Evolutionary conservation across 2,113 vertebrate species (phyloP).

Genomic region (Connochaetes taurinus): DNA sequence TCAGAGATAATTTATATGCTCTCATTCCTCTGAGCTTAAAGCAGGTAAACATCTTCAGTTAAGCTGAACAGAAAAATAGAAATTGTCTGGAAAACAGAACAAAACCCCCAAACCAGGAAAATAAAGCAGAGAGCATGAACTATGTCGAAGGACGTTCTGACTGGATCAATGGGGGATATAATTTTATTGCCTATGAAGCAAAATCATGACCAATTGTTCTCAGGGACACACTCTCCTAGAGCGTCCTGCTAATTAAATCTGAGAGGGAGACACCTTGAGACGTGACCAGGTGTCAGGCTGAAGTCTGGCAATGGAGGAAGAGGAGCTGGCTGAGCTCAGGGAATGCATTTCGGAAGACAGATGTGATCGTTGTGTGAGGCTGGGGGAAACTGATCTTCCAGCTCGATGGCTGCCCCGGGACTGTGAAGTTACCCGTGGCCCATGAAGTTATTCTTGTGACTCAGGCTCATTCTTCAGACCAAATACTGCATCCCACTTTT

Average conservation of each 20-base stretch:
- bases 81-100: background rate
- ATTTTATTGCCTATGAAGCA: background rate
- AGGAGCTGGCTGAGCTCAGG: background rate
- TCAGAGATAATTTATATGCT: background rate
- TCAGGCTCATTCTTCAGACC: background rate
- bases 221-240: background rate
- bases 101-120: background rate
- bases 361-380: conserved; percentile 38
- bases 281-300: background rate
- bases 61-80: background rate
- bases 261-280: conserved; percentile 9
- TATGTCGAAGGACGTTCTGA: background rate
- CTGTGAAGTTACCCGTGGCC: background rate
- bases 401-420: background rate
- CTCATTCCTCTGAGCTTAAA: background rate
- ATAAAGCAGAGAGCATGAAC: background rate
- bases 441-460: conserved; percentile 19
- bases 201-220: background rate
- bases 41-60: background rate
- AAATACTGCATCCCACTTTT: background rate
- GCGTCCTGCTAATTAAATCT: background rate
- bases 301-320: background rate
- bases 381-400: conserved; percentile 34
- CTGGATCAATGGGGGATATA: background rate
- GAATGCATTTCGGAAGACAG: conserved; percentile 33